phyloP scores from a whole-genome alignment of 2,797 vertebrate species.

The Dendrocincla fuliginosa region DNA sequence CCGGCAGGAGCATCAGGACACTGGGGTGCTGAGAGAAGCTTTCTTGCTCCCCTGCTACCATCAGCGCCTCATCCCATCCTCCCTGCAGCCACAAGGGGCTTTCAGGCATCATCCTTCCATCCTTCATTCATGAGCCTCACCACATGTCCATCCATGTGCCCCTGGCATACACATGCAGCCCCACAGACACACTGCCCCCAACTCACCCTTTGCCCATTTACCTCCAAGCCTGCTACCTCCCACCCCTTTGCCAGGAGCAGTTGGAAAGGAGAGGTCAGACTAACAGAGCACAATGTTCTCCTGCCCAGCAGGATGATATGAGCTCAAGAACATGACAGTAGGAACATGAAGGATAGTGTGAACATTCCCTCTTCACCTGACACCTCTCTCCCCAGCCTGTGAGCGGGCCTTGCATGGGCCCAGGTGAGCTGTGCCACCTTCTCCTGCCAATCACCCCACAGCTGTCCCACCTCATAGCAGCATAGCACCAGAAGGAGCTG shows the following conservation, averaged over 20 bases:
- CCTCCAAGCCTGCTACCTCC: neutral
- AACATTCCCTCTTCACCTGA: neutral
- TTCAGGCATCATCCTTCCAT: accelerated
- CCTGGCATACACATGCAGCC: accelerated
- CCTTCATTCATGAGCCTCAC: neutral
- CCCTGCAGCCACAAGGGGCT: neutral
- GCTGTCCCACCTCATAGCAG: neutral
- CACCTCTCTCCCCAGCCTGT: neutral
- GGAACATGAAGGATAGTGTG: accelerated
- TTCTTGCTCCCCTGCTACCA: neutral
- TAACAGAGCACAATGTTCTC: neutral
- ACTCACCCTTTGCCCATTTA: neutral
- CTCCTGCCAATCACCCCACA: neutral
- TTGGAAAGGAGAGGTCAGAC: neutral
- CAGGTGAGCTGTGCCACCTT: neutral
- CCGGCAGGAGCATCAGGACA: neutral
- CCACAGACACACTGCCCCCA: accelerated
- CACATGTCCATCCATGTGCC: accelerated
- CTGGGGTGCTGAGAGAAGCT: neutral
- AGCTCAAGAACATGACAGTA: neutral
- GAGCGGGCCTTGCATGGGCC: neutral
- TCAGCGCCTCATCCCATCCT: neutral
- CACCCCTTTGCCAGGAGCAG: accelerated
- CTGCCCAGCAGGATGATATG: neutral
- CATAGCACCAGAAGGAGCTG: neutral